A percentile compares a stretch with the other conserved stretches of the same genome.
phyloP scores from a whole-genome alignment of 2,113 vertebrate species.

The Octodon degus region DNA sequence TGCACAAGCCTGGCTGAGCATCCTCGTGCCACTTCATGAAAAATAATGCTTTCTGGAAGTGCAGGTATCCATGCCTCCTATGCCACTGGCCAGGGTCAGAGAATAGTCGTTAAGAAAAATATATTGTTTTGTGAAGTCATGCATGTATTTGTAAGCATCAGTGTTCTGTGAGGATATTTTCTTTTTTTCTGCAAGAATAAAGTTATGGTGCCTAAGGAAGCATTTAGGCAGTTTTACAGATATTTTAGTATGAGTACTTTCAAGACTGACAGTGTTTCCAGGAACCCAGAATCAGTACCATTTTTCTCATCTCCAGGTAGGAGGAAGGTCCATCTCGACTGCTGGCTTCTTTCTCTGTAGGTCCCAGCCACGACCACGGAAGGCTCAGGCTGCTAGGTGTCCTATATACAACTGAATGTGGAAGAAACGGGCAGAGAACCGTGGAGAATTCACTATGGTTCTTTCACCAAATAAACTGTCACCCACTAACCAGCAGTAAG shows the following conservation, averaged over 20 bases:
- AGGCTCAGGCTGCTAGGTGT: not conserved
- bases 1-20: not conserved
- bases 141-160: not conserved
- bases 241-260: conserved; percentile 35
- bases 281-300: not conserved
- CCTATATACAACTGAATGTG: conserved; percentile 6
- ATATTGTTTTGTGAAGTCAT: not conserved
- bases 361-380: not conserved
- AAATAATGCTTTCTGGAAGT: not conserved
- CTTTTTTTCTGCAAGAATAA: conserved; percentile 47
- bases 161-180: not conserved
- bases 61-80: not conserved
- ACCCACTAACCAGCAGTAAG: conserved; percentile 24
- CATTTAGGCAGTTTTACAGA: not conserved
- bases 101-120: not conserved
- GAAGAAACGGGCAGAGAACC: conserved; percentile 32
- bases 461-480: conserved; percentile 30
- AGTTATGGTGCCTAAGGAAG: conserved; percentile 15
- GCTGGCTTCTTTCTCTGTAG: conserved; percentile 30
- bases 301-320: conserved; percentile 8
- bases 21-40: not conserved
- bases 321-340: not conserved
- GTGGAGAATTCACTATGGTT: not conserved
- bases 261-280: not conserved
- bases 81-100: not conserved